Conservation (phyloP, 1,140 invertebrate species). For the Lysiphlebus fabarum region DNA sequence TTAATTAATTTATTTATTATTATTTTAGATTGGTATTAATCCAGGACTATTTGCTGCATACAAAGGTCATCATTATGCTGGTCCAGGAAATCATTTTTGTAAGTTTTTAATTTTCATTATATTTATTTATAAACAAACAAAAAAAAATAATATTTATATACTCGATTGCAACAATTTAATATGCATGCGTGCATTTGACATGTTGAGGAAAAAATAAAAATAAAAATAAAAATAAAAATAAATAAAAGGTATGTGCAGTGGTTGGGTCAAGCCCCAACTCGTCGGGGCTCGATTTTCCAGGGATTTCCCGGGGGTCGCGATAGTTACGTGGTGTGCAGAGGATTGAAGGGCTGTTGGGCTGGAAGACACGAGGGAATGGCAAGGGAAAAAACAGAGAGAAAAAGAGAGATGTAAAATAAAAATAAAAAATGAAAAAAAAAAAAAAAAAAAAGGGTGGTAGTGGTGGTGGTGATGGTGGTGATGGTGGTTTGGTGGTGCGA, state of each 20-base stretch:
- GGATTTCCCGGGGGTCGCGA: constrained; percentile 47
- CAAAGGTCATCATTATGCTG: constrained; percentile 97
- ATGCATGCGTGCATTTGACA: constrained; percentile 34
- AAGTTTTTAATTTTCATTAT: constrained; percentile 47
- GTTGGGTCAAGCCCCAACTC: background rate
- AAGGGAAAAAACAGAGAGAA: constrained; percentile 23
- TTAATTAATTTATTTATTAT: background rate
- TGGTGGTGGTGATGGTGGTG: too few relatives aligned
- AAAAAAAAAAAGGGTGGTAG: too few relatives aligned
- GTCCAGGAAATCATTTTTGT: constrained; percentile 98
- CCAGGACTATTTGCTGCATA: constrained; percentile 95
- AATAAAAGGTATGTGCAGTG: background rate
- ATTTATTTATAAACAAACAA: constrained; percentile 45
- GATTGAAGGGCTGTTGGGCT: constrained; percentile 14
- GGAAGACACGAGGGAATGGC: constrained; percentile 35
- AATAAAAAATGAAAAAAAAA: constrained; percentile 18
- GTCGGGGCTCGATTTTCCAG: constrained; percentile 51
- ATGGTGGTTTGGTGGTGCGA: background rate
- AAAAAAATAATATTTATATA: constrained; percentile 33
- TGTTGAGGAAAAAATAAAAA: background rate
- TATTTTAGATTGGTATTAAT: constrained; percentile 91
- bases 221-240: background rate
- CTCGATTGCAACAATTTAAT: constrained; percentile 34
- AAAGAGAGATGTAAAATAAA: constrained; percentile 7
- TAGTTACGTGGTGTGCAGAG: constrained; percentile 30